Base-by-base conservation (phyloP, 2,113 vertebrate genomes). In the Halcyon malimbica region DNA sequence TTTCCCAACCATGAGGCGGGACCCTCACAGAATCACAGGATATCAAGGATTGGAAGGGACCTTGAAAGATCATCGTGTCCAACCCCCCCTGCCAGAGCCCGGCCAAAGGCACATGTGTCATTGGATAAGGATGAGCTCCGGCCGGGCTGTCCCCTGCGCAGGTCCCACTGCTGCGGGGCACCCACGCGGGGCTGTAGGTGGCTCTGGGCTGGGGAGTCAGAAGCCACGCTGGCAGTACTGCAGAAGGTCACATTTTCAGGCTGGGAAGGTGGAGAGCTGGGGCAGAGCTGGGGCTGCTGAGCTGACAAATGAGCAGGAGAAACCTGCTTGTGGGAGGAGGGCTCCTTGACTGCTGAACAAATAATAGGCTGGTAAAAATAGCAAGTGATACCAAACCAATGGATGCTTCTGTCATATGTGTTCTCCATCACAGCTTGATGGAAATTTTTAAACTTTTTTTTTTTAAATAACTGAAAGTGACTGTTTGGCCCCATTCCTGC, bases 141-240 rank as follows among this genome's bases (percentile, higher is more conserved):
- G 57, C 57, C 2, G 0, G 1, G 77, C 67, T 2, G 13, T 1
- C 5, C 70, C 65, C 80, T 0, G 11, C 2, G 25, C 41, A 6
- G 0, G 6, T n/a, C 24, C 31, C 74, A 19, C 57, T 5, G 39
- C 74, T 1, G 2, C 5, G 6, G 63, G 57, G 35, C 62, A 28
- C 62, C 37, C 2, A 3, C 77, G 5, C 1, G 2, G 46, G 46
- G 16, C 9, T 65, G 20, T 50, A 5, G 17, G 69, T 17, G 3
- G 13, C 74, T 3, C 44, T 10, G 1, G 48, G 67, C 17, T 41
- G 41, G 74, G 13, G 33, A 39, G 24, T 0, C 56, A 10, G 48
- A 16, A 19, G 7, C n/a, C 64, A 0, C 0, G 3, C n/a, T 9
- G 74, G n/a, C 78, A 41, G 67, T 5, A 42, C 79, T 10, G 71